Percentiles rank a stretch among this genome's conserved stretches.
Conservation (phyloP, 1,140 invertebrate species). For the Drosophila cardini region DNA sequence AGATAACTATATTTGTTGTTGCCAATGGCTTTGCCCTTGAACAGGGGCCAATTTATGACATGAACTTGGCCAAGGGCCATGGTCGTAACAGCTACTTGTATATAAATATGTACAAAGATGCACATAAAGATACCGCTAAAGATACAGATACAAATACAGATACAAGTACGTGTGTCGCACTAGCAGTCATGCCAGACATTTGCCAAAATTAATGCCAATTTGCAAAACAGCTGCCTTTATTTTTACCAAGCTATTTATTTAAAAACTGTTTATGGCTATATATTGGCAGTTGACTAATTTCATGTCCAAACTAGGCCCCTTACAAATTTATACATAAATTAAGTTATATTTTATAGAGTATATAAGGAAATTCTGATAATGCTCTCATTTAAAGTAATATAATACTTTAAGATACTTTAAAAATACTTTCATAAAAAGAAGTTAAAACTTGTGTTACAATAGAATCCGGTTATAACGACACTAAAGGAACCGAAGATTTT, state of each 20-base stretch:
- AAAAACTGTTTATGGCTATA: not conserved
- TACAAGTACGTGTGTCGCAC: conserved; percentile 9
- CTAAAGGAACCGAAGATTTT: no score
- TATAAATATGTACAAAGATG: not conserved
- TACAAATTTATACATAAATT: no score
- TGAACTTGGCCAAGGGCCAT: conserved; percentile 54
- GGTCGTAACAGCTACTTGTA: not conserved
- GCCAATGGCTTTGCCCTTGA: conserved; percentile 50
- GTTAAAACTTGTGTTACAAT: no score
- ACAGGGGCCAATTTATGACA: conserved; percentile 54
- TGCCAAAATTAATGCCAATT: conserved; percentile 28
- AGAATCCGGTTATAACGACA: no score
- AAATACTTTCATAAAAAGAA: no score
- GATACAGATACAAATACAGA: not conserved
- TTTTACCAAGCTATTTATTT: not conserved
- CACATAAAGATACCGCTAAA: not conserved
- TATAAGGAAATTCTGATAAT: no score
- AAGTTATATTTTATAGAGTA: no score
- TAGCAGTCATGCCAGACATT: conserved; percentile 27
- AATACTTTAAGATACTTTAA: no score
- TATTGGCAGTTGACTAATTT: not conserved
- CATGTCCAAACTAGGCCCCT: not conserved
- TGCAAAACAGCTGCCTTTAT: conserved; percentile 37
- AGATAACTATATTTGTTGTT: conserved; percentile 8
- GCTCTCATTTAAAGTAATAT: no score